Evolutionary conservation across 2,888 invertebrate species (phyloP).

Genomic region (Nasonovia ribisnigri): DNA sequence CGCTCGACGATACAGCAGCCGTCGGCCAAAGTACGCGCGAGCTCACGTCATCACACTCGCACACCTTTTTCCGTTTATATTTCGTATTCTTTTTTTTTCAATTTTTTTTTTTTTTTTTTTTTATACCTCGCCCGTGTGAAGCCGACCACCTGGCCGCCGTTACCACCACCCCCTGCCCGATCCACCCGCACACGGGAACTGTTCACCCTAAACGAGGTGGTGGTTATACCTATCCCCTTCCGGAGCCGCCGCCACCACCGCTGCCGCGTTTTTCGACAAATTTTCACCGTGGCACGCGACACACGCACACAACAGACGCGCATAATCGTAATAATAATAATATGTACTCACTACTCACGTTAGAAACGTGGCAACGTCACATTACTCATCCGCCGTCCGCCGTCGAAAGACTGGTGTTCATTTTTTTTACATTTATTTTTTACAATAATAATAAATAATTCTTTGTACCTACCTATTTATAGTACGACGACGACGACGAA

Average conservation of each 20-base stretch:
- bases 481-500: neutral
- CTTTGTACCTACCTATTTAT: conserved; percentile 10
- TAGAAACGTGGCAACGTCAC: conserved; percentile 61
- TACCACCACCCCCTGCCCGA: neutral
- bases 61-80: neutral
- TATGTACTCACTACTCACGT: conserved; percentile 21
- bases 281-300: conserved; percentile 60
- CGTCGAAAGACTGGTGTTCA: conserved; percentile 21
- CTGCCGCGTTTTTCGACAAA: conserved; percentile 20
- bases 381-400: conserved; percentile 56
- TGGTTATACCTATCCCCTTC: neutral
- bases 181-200: neutral
- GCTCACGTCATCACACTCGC: neutral
- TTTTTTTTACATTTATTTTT: conserved; percentile 3
- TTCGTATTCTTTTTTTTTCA: neutral
- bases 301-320: conserved; percentile 45
- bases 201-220: neutral
- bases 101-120: neutral
- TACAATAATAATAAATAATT: conserved; percentile 13
- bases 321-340: neutral
- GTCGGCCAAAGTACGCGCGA: neutral
- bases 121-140: neutral
- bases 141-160: neutral
- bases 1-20: neutral
- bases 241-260: neutral